A percentile compares a stretch with the other conserved stretches of the same genome.
These are phyloP conservation scores for Phoeniculus purpureus DNA, from an alignment of 2,797 vertebrate species.

Conservation along the genomic window DNA sequence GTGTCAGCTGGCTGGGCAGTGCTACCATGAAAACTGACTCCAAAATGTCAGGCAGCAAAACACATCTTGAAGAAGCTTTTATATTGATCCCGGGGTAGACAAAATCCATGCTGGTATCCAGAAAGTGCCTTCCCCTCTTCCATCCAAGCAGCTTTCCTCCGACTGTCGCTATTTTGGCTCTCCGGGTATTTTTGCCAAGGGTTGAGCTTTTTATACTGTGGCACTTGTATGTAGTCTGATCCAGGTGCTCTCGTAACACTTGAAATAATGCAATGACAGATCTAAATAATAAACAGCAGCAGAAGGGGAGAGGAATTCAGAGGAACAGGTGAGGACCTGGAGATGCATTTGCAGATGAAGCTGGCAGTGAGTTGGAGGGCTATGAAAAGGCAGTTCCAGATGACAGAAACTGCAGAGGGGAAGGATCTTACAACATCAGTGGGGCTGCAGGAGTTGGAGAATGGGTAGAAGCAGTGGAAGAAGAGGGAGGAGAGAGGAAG, in stretches of 20 bases:
- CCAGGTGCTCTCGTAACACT: rapidly evolving
- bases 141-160: neutral
- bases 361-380: neutral
- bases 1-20: neutral
- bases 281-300: slow-evolving; percentile 9
- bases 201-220: neutral
- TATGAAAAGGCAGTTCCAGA: neutral
- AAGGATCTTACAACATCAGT: neutral
- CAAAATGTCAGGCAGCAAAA: neutral
- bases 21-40: neutral
- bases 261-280: neutral
- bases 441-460: neutral
- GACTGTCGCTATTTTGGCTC: neutral
- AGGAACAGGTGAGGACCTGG: neutral
- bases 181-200: neutral
- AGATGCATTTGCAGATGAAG: neutral
- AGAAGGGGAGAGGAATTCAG: neutral
- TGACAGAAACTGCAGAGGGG: neutral
- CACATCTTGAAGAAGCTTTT: neutral
- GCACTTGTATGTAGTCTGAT: neutral
- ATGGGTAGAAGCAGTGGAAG: neutral
- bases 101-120: neutral
- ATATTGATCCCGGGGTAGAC: rapidly evolving
- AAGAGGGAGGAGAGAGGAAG: neutral
- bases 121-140: neutral